A percentile compares a stretch with the other conserved stretches of the same genome.
Evolutionary conservation across 2,797 vertebrate genomes (phyloP).

Genomic region (Micromesistius poutassou): DNA sequence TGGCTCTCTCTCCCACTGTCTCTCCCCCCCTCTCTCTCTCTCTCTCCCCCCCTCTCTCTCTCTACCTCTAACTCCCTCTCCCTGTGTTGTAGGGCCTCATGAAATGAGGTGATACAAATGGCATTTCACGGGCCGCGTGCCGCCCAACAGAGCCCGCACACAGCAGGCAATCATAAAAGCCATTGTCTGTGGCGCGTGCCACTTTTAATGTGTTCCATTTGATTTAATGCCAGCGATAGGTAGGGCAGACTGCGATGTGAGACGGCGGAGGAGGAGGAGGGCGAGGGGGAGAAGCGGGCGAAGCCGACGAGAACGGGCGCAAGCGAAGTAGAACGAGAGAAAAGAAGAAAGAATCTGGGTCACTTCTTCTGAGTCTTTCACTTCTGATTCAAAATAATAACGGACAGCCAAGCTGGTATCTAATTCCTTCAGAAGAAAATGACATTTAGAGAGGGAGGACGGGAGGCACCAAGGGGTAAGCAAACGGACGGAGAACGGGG

Average conservation of each 20-base stretch:
- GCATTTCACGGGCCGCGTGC: conserved; percentile 78
- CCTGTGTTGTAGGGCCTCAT: conserved; percentile 55
- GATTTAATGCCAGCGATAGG: conserved; percentile 78
- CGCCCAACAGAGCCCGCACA: conserved; percentile 67
- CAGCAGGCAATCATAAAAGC: conserved; percentile 78
- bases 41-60: too few species aligned
- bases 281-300: conserved; percentile 36
- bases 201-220: conserved; percentile 83
- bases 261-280: conserved; percentile 43
- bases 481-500: conserved; percentile 29
- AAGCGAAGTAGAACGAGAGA: conserved; percentile 19
- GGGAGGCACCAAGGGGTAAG: conserved; percentile 46
- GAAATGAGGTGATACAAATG: conserved; percentile 86
- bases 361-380: conserved; percentile 49
- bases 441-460: conserved; percentile 68
- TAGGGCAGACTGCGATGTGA: conserved; percentile 61
- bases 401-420: conserved; percentile 59
- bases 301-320: not conserved
- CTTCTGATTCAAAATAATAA: conserved; percentile 63
- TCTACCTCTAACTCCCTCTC: conserved; percentile 16
- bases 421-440: conserved; percentile 69
- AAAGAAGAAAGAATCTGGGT: conserved; percentile 30
- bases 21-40: too few species aligned
- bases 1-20: too few species aligned
- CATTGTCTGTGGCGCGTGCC: conserved; percentile 78